Base-by-base conservation (phyloP, 1,140 invertebrate genomes). In the Popillia japonica region DNA sequence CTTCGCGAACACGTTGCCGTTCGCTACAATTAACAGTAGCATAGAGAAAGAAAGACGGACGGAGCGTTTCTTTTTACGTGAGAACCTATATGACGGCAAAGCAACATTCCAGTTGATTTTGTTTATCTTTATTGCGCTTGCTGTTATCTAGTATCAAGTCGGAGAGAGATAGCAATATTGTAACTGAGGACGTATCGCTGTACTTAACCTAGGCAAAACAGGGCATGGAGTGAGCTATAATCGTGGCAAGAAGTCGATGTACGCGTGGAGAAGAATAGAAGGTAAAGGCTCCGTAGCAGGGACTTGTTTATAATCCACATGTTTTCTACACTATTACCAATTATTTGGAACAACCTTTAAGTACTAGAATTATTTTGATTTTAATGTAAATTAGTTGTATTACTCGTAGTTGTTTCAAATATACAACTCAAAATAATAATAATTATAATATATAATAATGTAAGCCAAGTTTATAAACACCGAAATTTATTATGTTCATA, bases 11-110 rank as follows among this genome's bases (percentile, higher is more conserved):
- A 68, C 61, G 61, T 68, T 34, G 61, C 27, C 61, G 61, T 27
- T 22, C 61, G 61, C 61, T 34, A 68, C 61, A 68, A 68, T 68
- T 68, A 68, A 68, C 61, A 68, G 61, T 68, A 22, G 61, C 61
- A 68, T 14, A 68, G 61, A 68, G 61, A 22, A 68, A 22, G 61
- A 68, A 68, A 68, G 61, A 68, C 22, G 61, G 61, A 3, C 23
- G 61, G 20, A 14, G 20, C 11, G 7, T 23, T 68, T 68, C 61
- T 68, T 68, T 68, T 68, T 68, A 68, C 61, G 61, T 68, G 61
- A 20, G 22, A 27, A 34, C 61, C 9, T 17, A 22, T 6, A 7
- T 22, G 9, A 17, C 17, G 3, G 8, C 9, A 27, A 68, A 68
- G 22, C 22, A 9, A 7, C 6, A 68, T 34, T 27, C 61, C 61